Conservation (phyloP, 2,113 vertebrate genomes). For the Sapajus apella region DNA sequence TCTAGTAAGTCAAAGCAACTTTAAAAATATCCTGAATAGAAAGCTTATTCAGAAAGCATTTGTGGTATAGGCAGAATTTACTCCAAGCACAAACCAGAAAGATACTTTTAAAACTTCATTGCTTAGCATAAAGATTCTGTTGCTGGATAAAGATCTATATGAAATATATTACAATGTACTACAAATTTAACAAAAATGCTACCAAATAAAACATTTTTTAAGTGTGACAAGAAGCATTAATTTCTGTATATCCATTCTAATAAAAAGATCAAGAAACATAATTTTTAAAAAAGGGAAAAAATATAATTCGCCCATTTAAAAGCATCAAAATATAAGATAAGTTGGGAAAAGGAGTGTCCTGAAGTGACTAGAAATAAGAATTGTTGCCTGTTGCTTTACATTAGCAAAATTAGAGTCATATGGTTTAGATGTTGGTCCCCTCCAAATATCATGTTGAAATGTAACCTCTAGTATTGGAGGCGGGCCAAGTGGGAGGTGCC, state of each 20-base stretch:
- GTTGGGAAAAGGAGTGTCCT: background rate
- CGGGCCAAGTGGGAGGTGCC: no score
- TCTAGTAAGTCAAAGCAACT: slow-evolving; percentile 26
- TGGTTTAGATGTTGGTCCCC: no score
- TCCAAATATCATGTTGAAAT: no score
- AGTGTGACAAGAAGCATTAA: background rate
- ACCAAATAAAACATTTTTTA: background rate
- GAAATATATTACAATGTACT: background rate
- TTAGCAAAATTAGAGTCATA: background rate
- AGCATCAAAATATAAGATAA: background rate
- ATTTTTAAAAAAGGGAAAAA: background rate
- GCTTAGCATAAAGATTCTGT: background rate
- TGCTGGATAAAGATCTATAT: background rate
- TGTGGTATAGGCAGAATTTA: slow-evolving; percentile 13
- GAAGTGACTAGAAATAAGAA: background rate
- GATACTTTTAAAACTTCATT: background rate
- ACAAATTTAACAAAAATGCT: slow-evolving; percentile 25
- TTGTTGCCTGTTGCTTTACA: background rate
- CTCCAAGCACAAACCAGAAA: background rate
- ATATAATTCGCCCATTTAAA: background rate
- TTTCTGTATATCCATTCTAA: background rate
- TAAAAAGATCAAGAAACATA: background rate
- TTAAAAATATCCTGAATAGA: slow-evolving; percentile 4
- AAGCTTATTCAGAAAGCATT: slow-evolving; percentile 30
- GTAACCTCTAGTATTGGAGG: no score